Evolutionary conservation across 2,888 invertebrate species (phyloP).

Genomic region (Anthrax anthrax): DNA sequence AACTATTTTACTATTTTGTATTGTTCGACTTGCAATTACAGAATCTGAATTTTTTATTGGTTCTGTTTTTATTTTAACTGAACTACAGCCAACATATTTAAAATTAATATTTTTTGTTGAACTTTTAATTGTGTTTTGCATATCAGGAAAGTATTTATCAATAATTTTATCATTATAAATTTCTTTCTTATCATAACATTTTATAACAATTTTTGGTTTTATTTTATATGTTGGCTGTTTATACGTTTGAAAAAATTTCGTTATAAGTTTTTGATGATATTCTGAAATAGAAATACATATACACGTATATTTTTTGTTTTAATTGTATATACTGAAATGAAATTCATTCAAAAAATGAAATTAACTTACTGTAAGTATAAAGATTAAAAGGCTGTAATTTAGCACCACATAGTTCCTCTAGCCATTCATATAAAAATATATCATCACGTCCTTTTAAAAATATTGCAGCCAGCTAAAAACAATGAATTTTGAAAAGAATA

Average conservation of each 20-base stretch:
- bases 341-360: background rate
- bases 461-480: conserved; percentile 21
- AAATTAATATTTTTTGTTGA: conserved; percentile 24
- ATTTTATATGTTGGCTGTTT: conserved; percentile 21
- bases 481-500: background rate
- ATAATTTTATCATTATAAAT: background rate
- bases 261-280: conserved; percentile 20
- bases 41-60: conserved; percentile 13
- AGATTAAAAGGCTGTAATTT: conserved; percentile 28
- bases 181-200: conserved; percentile 22
- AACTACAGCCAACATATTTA: conserved; percentile 29
- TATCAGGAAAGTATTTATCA: conserved; percentile 21
- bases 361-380: conserved; percentile 24
- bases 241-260: conserved; percentile 16
- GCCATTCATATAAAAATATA: conserved; percentile 32
- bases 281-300: conserved; percentile 11
- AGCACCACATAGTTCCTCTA: conserved; percentile 27
- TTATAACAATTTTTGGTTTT: conserved; percentile 22
- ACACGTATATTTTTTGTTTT: background rate
- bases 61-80: conserved; percentile 20
- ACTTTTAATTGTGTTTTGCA: conserved; percentile 18
- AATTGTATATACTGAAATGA: background rate
- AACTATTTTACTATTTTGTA: conserved; percentile 17
- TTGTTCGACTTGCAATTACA: background rate
- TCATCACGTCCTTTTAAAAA: conserved; percentile 28